phyloP scores from a whole-genome alignment of 2,888 invertebrate species.

The Standfussiana lucernea region DNA sequence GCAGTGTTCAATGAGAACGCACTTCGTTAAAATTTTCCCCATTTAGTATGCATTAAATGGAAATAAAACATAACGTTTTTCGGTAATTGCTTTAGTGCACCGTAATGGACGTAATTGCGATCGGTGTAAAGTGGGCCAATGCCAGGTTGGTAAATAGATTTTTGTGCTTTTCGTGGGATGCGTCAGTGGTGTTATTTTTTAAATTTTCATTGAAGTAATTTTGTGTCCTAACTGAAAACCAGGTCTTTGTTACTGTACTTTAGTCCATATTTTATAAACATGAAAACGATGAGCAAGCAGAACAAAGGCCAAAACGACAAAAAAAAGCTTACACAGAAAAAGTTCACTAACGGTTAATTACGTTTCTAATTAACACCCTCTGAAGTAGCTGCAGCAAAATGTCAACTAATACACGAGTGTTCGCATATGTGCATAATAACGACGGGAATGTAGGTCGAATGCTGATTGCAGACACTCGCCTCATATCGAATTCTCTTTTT shows the following conservation, averaged over 20 bases:
- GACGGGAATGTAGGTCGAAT: conserved; percentile 86
- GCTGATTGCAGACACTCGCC: conserved; percentile 88
- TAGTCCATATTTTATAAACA: neutral
- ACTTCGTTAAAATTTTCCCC: conserved; percentile 70
- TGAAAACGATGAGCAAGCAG: neutral
- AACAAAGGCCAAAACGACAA: neutral
- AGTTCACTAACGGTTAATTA: conserved; percentile 67
- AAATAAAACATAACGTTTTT: conserved; percentile 66
- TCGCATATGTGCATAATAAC: conserved; percentile 80
- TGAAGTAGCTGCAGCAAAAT: conserved; percentile 67
- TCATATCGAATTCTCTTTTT: conserved; percentile 90
- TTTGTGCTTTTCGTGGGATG: neutral
- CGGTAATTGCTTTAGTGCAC: conserved; percentile 63
- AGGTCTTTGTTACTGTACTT: neutral
- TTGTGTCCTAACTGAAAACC: neutral
- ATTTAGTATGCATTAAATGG: conserved; percentile 67
- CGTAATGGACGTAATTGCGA: conserved; percentile 54
- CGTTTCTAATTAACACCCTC: conserved; percentile 68
- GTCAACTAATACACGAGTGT: conserved; percentile 73
- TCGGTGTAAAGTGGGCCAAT: conserved; percentile 53
- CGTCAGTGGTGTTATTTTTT: neutral
- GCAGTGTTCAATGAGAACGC: conserved; percentile 72
- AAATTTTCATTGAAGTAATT: neutral
- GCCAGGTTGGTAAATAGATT: conserved; percentile 24
- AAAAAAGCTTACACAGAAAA: neutral